Percentiles rank a stretch among this genome's conserved stretches.
Evolutionary conservation across 2,797 vertebrate species (phyloP).

Genomic region (Danio jaintianensis): DNA sequence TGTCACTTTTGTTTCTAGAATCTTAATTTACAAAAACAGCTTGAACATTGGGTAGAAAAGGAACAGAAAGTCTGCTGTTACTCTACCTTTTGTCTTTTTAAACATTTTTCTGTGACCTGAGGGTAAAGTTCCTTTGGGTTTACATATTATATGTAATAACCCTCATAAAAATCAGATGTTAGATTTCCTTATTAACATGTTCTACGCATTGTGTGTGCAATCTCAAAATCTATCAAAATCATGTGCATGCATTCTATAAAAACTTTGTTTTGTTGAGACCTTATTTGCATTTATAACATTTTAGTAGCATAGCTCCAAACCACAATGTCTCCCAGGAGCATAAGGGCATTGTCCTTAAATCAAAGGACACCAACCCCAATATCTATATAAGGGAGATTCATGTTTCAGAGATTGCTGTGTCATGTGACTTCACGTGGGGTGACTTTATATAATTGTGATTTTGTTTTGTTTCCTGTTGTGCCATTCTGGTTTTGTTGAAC

Average conservation of each 20-base stretch:
- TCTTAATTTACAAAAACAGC: slow-evolving; percentile 26
- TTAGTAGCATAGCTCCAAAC: neutral
- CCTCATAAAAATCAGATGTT: slow-evolving; percentile 15
- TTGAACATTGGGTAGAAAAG: neutral
- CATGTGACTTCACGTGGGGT: neutral
- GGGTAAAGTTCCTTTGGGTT: slow-evolving; percentile 33
- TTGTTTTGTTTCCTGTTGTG: slow-evolving; percentile 15
- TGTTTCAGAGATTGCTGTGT: neutral
- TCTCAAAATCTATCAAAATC: slow-evolving; percentile 1
- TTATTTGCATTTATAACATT: neutral
- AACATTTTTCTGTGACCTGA: neutral
- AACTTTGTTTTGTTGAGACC: neutral
- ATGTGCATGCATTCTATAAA: neutral
- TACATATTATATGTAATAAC: slow-evolving; percentile 30
- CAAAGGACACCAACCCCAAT: neutral
- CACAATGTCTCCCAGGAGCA: neutral
- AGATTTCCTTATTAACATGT: slow-evolving; percentile 20
- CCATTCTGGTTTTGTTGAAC: neutral
- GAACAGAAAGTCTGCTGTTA: neutral
- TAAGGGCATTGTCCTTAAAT: slow-evolving; percentile 2
- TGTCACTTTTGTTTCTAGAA: slow-evolving; percentile 17
- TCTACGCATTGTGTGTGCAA: neutral
- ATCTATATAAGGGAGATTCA: slow-evolving; percentile 10
- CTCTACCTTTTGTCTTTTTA: neutral
- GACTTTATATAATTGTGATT: slow-evolving; percentile 30